A percentile compares a stretch with the other conserved stretches of the same genome.
phyloP scores from a whole-genome alignment of 2,113 vertebrate genomes.

The Sclerurus mexicanus region DNA sequence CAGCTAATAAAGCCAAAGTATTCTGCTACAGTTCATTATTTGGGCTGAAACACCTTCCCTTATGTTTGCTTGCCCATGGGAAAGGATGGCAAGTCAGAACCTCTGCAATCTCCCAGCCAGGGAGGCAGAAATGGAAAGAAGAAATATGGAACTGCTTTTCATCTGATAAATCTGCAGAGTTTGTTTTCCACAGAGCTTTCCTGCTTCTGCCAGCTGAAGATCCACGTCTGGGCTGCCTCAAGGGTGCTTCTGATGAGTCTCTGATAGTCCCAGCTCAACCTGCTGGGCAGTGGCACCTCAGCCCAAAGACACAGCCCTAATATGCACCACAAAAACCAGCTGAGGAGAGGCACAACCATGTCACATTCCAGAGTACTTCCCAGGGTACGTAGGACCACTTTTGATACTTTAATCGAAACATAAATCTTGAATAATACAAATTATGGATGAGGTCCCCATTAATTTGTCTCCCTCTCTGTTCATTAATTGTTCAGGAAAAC shows the following conservation, averaged over 20 bases:
- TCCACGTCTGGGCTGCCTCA: not conserved
- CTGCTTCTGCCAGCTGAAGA: not conserved
- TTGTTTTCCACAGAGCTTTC: not conserved
- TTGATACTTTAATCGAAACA: not conserved
- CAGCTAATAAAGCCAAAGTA: not conserved
- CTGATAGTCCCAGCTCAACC: not conserved
- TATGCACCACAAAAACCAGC: not conserved
- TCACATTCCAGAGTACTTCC: not conserved
- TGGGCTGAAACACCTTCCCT: not conserved
- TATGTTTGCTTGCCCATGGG: not conserved
- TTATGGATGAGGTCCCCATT: not conserved
- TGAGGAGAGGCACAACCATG: not conserved
- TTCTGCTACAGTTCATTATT: not conserved
- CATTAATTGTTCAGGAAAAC: not conserved
- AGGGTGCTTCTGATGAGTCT: not conserved
- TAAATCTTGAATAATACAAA: not conserved
- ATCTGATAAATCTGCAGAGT: not conserved
- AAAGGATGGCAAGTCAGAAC: not conserved
- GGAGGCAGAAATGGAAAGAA: not conserved
- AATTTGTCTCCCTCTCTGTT: not conserved
- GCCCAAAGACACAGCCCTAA: not conserved
- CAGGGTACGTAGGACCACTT: rapidly evolving
- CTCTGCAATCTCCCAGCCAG: not conserved
- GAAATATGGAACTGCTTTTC: not conserved
- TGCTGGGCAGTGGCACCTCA: not conserved